These are phyloP conservation scores for Numenius arquata DNA, from an alignment of 2,113 vertebrate genomes.

Conservation along the genomic window DNA sequence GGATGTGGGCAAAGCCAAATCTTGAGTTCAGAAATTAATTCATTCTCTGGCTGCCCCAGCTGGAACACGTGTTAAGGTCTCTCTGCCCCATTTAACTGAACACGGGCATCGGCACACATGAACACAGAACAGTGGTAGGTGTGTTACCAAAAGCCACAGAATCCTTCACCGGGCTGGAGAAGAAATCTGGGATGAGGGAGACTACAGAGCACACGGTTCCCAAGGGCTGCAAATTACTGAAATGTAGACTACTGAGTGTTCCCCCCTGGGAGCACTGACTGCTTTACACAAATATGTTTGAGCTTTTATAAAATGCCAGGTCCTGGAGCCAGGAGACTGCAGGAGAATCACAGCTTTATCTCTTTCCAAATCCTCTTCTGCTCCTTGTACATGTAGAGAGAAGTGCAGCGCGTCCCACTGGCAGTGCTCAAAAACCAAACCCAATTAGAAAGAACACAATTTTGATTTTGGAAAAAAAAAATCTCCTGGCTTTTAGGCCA, in stretches of 20 bases:
- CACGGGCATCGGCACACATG: neutral
- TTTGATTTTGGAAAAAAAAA: neutral
- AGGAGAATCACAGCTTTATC: conserved; percentile 21
- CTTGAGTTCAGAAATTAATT: neutral
- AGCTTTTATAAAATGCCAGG: conserved; percentile 33
- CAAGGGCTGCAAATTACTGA: neutral
- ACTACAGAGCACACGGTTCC: neutral
- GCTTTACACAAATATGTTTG: neutral
- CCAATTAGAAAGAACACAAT: neutral
- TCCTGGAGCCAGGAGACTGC: neutral
- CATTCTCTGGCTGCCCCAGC: neutral
- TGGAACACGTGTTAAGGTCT: conserved; percentile 8
- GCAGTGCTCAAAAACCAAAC: neutral
- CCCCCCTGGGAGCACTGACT: neutral
- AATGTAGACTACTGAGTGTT: neutral
- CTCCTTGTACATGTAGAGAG: neutral
- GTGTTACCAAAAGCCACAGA: neutral
- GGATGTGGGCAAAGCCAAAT: conserved; percentile 13
- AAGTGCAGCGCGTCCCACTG: neutral
- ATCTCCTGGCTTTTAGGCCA: neutral
- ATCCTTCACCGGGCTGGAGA: neutral
- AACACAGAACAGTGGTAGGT: neutral
- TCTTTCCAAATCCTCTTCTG: conserved; percentile 24
- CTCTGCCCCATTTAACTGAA: conserved; percentile 29
- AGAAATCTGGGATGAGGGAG: neutral